Percentiles rank a stretch among this genome's conserved stretches.
Evolutionary conservation across 1,140 invertebrate genomes (phyloP).

Genomic region (Caerostris extrusa): DNA sequence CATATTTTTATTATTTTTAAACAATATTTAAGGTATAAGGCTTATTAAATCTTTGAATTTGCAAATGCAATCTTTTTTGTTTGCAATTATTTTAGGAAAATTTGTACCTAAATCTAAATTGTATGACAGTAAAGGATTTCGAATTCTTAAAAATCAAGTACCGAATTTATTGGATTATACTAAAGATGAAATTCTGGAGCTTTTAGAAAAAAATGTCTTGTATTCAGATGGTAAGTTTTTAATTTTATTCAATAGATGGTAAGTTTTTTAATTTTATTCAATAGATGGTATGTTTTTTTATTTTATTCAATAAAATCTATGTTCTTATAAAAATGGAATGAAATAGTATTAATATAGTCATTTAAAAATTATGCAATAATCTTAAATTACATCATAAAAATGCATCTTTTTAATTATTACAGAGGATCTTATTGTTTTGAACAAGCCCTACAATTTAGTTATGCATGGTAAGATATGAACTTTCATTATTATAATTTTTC

Average conservation of each 20-base stretch:
- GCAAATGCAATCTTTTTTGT: background rate
- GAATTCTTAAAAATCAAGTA: conserved; percentile 80
- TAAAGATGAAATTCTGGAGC: conserved; percentile 76
- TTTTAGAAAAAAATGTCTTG: conserved; percentile 54
- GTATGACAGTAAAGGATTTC: conserved; percentile 80
- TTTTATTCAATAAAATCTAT: background rate
- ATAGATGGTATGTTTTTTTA: background rate
- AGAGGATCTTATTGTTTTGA: conserved; percentile 82
- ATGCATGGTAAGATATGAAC: conserved; percentile 79
- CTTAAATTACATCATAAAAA: no score
- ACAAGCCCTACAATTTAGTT: conserved; percentile 83
- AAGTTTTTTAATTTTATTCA: conserved; percentile 23
- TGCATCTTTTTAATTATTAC: conserved; percentile 31
- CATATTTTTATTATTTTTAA: no score
- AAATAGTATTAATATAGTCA: no score
- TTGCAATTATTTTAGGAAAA: conserved; percentile 31
- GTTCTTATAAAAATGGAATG: background rate
- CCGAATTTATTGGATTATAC: conserved; percentile 78
- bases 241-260: background rate
- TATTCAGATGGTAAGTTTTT: conserved; percentile 61
- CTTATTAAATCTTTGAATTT: no score
- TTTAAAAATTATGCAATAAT: no score
- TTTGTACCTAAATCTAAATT: background rate
- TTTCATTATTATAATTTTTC: no score
- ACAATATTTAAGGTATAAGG: no score